These are phyloP conservation scores for Anguilla japonica DNA, from an alignment of 2,113 vertebrate genomes.

Conservation along the genomic window DNA sequence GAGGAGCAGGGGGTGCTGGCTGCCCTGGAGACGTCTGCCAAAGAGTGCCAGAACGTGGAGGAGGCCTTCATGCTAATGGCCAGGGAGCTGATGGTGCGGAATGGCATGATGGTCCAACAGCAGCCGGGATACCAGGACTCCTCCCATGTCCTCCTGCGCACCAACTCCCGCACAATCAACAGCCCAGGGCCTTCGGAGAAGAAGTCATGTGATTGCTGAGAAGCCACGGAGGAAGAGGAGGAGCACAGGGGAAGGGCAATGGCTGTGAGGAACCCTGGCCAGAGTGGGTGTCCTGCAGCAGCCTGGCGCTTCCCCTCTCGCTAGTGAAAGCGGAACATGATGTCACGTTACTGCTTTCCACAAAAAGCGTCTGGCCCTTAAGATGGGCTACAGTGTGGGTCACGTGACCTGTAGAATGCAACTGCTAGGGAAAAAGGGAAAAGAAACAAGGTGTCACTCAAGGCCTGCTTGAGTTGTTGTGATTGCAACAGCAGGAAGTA, in stretches of 20 bases:
- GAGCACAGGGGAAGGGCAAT: no score
- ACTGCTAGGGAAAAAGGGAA: neutral
- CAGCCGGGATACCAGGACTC: conserved; percentile 60
- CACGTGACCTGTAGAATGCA: neutral
- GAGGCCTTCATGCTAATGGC: conserved; percentile 80
- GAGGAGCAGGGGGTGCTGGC: conserved; percentile 81
- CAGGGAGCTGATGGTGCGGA: conserved; percentile 74
- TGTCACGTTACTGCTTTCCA: neutral
- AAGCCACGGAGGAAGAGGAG: neutral
- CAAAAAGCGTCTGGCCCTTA: neutral
- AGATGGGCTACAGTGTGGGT: neutral
- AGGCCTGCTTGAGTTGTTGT: neutral
- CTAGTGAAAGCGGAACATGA: neutral
- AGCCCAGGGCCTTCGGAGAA: conserved; percentile 49
- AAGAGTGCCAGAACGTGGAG: conserved; percentile 77
- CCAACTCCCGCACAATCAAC: conserved; percentile 72
- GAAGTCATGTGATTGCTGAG: conserved; percentile 74
- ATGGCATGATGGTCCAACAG: conserved; percentile 76
- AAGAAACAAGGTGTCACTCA: neutral
- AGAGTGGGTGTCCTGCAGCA: neutral
- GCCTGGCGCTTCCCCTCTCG: neutral
- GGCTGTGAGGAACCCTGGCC: neutral
- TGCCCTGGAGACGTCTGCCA: conserved; percentile 91
- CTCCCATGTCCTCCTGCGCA: conserved; percentile 53
- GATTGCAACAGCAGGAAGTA: neutral